Percentiles rank a stretch among this genome's conserved stretches.
phyloP scores from a whole-genome alignment of 2,113 vertebrate genomes.

The Lethenteron reissneri region DNA sequence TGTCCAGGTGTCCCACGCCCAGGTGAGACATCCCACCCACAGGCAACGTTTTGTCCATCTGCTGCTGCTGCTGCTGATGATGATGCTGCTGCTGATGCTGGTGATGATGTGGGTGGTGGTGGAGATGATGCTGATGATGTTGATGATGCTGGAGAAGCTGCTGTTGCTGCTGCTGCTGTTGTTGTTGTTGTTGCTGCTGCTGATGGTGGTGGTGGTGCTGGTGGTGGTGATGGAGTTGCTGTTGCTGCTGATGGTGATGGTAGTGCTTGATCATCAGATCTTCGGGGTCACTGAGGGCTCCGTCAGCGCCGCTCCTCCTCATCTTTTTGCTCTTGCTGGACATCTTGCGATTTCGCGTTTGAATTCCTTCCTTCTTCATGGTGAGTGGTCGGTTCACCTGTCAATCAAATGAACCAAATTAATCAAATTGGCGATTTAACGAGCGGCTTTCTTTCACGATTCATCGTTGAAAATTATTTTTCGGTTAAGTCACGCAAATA shows the following conservation, averaged over 20 bases:
- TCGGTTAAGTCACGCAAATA: not conserved
- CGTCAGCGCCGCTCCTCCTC: slow-evolving; percentile 2
- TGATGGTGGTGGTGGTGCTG: slow-evolving; percentile 26
- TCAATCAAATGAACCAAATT: not conserved
- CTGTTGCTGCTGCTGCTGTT: slow-evolving; percentile 60
- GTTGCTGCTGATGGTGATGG: too few species aligned
- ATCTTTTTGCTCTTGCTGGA: slow-evolving; percentile 3
- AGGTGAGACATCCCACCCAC: not conserved
- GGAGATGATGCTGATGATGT: slow-evolving; percentile 88
- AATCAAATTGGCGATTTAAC: too few species aligned
- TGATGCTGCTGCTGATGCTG: slow-evolving; percentile 75
- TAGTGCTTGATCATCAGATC: too few species aligned
- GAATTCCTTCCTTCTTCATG: slow-evolving; percentile 5
- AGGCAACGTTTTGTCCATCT: not conserved
- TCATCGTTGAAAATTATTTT: too few species aligned
- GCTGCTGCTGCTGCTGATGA: slow-evolving; percentile 51
- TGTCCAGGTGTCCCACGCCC: not conserved
- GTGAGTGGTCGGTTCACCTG: slow-evolving; percentile 4
- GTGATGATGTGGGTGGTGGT: slow-evolving; percentile 35
- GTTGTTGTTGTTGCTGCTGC: slow-evolving; percentile 78
- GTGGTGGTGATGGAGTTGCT: too few species aligned
- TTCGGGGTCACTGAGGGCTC: not conserved
- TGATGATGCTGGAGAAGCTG: slow-evolving; percentile 77
- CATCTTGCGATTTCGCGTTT: slow-evolving; percentile 3
- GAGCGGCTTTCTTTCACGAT: too few species aligned